Evolutionary conservation across 2,888 invertebrate species (phyloP).

Genomic region (Psylliodes chrysocephalus): DNA sequence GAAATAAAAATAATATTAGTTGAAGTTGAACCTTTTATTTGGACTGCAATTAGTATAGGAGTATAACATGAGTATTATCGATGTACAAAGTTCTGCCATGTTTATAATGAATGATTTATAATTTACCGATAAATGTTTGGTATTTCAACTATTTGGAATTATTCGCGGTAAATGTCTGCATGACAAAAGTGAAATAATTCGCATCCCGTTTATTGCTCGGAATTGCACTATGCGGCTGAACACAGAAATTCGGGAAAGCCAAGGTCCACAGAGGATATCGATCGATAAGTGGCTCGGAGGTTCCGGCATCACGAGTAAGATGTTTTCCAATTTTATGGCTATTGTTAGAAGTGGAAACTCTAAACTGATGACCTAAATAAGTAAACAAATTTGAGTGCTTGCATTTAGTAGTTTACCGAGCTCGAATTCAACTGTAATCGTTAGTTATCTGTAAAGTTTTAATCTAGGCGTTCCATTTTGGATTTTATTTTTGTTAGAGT

Average conservation of each 20-base stretch:
- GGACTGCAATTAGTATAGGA: no score
- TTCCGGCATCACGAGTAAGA: neutral
- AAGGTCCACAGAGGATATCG: neutral
- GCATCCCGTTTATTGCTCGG: neutral
- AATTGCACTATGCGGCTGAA: slow-evolving; percentile 3
- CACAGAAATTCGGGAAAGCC: slow-evolving; percentile 11
- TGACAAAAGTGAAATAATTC: neutral
- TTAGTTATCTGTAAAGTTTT: no score
- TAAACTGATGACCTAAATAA: slow-evolving; percentile 4
- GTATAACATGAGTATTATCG: no score
- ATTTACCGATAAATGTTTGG: neutral
- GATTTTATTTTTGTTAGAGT: no score
- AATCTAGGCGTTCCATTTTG: no score
- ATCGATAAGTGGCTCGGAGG: neutral
- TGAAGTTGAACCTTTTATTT: no score
- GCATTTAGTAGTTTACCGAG: neutral
- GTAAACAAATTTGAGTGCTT: neutral
- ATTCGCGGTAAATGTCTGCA: neutral
- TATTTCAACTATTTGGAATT: neutral
- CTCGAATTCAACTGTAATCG: neutral
- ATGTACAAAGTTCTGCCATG: neutral
- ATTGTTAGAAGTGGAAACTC: neutral
- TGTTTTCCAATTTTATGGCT: neutral
- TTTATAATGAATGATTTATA: neutral
- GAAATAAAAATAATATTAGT: no score